Conservation (phyloP, 2,113 vertebrate species). For the Emydocephalus ijimae region DNA sequence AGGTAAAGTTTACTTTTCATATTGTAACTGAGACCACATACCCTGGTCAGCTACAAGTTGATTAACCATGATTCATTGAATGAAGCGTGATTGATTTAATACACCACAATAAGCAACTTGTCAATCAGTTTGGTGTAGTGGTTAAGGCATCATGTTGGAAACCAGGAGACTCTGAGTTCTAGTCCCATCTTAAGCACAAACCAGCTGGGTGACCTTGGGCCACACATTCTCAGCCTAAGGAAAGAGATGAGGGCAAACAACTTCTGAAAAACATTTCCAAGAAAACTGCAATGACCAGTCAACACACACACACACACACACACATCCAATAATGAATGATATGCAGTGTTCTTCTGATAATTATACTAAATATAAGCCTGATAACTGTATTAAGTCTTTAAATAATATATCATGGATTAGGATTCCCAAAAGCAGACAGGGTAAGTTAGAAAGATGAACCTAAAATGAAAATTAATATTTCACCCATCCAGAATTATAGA, state of each 20-base stretch:
- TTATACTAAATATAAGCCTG: not conserved
- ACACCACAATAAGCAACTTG: not conserved
- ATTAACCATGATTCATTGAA: not conserved
- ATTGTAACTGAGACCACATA: not conserved
- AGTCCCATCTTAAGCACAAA: not conserved
- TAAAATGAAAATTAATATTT: not conserved
- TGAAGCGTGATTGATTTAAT: not conserved
- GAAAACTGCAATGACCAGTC: not conserved
- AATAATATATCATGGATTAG: not conserved
- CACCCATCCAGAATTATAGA: not conserved
- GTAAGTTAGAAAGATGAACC: not conserved
- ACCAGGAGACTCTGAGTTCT: not conserved
- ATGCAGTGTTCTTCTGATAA: not conserved
- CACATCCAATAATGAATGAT: not conserved
- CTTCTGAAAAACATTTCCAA: not conserved
- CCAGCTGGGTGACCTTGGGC: not conserved
- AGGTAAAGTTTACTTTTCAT: conserved; percentile 4
- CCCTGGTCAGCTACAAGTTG: not conserved
- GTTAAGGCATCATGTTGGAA: not conserved
- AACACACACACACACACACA: not conserved
- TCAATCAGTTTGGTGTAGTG: not conserved
- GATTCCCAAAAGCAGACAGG: not conserved
- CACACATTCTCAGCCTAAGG: not conserved
- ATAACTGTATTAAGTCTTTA: not conserved
- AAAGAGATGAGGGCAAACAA: not conserved